Evolutionary conservation across 2,113 vertebrate genomes (phyloP), one percentile per base, ranked within the genome.

Genomic region (Tichodroma muraria): DNA sequence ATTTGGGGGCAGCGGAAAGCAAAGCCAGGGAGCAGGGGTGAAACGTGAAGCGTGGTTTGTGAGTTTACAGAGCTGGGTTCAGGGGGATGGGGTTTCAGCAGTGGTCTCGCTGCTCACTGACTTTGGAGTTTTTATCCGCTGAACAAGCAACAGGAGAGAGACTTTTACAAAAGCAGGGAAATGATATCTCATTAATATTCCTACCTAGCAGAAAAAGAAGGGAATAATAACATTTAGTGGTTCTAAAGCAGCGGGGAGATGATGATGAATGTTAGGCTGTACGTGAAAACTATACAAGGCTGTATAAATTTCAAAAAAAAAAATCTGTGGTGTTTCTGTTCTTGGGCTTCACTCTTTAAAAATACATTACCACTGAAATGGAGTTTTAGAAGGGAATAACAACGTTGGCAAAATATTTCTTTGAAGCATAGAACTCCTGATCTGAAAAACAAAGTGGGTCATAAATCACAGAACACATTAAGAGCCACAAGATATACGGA

Each of bases 231-330:
- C 78, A 54, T 86, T 84, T 25, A 44, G 86, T 3, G 80, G 80
- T 49, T 92, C 54, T 61, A 87, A 96, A 93, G 80, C 88, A 92
- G 86, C 69, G 40, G 92, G 90, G 88, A 94, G 73, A 87, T 84
- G 80, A 28, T 88, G 92, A 93, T 86, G 86, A 84, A 96, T 96
- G 94, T 71, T 10, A 31, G 69, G 65, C 66, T 95, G 71, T 3
- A 12, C 16, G 45, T 66, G 82, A 83, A 91, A 91, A 73, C 40
- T 78, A 6, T 23, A 85, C 65, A 79, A 66, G 35, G 68, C 56
- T 78, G 79, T 75, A 49, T 44, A 47, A 56, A 42, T 94, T 93
- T 78, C 21, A 52, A 37, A 87, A 92, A 44, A n/a, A 45, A 78
- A 83, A 49, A 13, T 53, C 35, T 5, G 19, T 21, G 35, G 80